A percentile compares a stretch with the other conserved stretches of the same genome.
Evolutionary conservation across 2,113 vertebrate species (phyloP).

Genomic region (Amblyopsis rosae): DNA sequence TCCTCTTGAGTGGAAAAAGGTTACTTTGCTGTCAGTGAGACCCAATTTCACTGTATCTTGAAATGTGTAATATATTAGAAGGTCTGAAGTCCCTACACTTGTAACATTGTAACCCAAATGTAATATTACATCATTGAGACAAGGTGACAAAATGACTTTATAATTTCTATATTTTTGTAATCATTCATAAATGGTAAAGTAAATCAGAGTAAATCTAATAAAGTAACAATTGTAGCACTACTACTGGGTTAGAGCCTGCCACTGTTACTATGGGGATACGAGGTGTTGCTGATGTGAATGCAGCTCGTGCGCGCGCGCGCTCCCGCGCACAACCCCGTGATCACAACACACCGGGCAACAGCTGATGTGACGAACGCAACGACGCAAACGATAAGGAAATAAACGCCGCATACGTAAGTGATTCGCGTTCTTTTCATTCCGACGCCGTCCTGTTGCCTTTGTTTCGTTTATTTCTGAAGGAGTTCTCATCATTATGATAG

Average conservation of each 20-base stretch:
- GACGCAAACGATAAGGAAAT: conserved; percentile 41
- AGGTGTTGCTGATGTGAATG: conserved; percentile 59
- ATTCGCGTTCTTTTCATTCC: conserved; percentile 10
- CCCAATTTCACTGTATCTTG: too few species aligned
- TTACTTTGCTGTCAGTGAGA: too few species aligned
- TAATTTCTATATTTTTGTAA: too few species aligned
- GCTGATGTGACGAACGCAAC: conserved; percentile 61
- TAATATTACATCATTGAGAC: too few species aligned
- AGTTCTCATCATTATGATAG: conserved; percentile 16
- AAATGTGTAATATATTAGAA: too few species aligned
- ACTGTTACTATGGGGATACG: conserved; percentile 44
- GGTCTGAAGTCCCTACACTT: too few species aligned
- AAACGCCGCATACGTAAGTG: conserved; percentile 60
- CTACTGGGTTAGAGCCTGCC: background rate
- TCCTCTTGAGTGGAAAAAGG: too few species aligned
- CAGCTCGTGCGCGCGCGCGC: conserved; percentile 58
- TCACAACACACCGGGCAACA: conserved; percentile 53
- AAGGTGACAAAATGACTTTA: too few species aligned
- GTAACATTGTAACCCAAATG: too few species aligned
- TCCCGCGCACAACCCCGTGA: conserved; percentile 39
- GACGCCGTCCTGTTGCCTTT: background rate
- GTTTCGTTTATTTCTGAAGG: background rate
- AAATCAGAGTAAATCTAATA: too few species aligned
- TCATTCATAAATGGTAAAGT: too few species aligned
- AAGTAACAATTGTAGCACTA: background rate